Evolutionary conservation across 1,140 invertebrate species (phyloP), one percentile per base, ranked within the genome.

Genomic region (Tenebrio molitor): DNA sequence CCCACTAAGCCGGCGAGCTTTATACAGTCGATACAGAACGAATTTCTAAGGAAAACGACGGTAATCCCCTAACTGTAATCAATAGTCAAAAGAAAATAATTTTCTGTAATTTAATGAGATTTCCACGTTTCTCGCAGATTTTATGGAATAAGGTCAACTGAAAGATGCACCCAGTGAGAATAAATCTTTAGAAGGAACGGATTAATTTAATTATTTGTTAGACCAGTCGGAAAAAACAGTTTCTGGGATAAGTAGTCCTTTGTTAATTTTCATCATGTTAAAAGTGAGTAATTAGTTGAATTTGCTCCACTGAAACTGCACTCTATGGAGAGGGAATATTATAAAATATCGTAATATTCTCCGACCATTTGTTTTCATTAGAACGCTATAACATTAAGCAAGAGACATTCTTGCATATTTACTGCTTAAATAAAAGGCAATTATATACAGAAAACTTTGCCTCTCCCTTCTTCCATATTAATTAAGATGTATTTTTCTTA

Each of bases 341-440:
- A 39, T 72, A 67, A 72, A 72, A 72, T 72, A 72, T 72, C 25
- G 73, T 62, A 68, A 72, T 68, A 53, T 64, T 62, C 73, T 67
- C 34, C 14, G 50, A n/a, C 53, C 69, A 74, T 74, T 72, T 68
- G 58, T 74, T 69, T 71, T 74, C 73, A 74, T 74, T 74, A 72
- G 46, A 66, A 33, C 64, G 29, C 64, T 46, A 72, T 74, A 74
- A 74, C 70, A 67, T 41, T 72, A 64, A 71, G 65, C 65, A 69
- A 65, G 69, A 63, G 73, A 71, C 73, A 71, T 66, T 53, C 46
- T 23, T 53, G 34, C 50, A 58, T 74, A 72, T 74, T 74, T 72
- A 74, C 69, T 62, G 39, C 50, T 64, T 67, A 65, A 72, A 69
- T 69, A 72, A 74, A 69, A 74, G 50, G 64, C 73, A 74, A 74